Percentiles rank a stretch among this genome's conserved stretches.
phyloP scores from a whole-genome alignment of 2,113 vertebrate genomes.

The Stomatorhinus ivindoensis region DNA sequence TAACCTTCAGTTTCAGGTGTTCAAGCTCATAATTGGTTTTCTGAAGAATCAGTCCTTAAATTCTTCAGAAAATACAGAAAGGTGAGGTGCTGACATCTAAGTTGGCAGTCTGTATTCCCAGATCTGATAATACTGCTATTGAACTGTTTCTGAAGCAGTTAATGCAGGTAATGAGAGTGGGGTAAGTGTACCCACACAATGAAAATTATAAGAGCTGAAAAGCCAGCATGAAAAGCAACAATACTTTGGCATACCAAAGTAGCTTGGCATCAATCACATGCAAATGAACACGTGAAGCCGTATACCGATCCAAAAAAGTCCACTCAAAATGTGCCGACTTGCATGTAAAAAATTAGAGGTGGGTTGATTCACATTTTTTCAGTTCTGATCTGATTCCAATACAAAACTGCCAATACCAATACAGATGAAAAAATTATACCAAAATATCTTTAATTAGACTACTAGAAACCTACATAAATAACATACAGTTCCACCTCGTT shows the following conservation, averaged over 20 bases:
- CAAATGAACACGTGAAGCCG: not conserved
- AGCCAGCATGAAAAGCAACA: not conserved
- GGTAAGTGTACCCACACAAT: not conserved
- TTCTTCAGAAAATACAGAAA: not conserved
- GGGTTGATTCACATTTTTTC: too few relatives aligned
- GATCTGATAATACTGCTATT: not conserved
- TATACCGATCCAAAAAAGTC: not conserved
- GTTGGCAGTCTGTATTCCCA: too few relatives aligned
- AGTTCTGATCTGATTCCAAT: too few relatives aligned
- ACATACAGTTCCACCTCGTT: too few relatives aligned
- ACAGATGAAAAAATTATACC: too few relatives aligned
- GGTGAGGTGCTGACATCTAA: not conserved
- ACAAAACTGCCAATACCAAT: too few relatives aligned
- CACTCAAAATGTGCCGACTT: not conserved
- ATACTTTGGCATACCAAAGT: not conserved
- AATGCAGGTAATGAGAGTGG: too few relatives aligned
- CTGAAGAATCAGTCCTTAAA: not conserved
- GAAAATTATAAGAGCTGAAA: not conserved
- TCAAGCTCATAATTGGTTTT: too few relatives aligned
- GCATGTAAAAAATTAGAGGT: not conserved
- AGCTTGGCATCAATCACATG: not conserved
- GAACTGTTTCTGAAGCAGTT: not conserved
- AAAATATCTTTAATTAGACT: too few relatives aligned
- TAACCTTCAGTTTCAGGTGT: too few relatives aligned
- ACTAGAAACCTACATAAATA: too few relatives aligned